phyloP scores from a whole-genome alignment of 2,797 vertebrate species.

The Pseudomugil tenellus region DNA sequence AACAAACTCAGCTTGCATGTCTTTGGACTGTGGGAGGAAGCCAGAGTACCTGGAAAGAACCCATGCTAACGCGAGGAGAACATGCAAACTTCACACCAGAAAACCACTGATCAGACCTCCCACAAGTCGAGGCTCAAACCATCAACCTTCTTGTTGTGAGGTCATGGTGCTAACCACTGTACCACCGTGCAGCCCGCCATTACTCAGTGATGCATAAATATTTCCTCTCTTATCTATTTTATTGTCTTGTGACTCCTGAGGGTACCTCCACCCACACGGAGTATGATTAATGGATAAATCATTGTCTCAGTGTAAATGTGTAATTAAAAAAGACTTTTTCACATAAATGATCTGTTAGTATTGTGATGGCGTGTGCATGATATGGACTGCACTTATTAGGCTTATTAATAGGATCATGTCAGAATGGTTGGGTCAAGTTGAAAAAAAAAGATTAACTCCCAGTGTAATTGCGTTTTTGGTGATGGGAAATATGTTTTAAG shows the following conservation, averaged over 20 bases:
- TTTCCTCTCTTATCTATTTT: slow-evolving; percentile 16
- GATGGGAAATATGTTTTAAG: slow-evolving; percentile 46
- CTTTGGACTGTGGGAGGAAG: too few relatives aligned
- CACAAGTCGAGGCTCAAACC: too few relatives aligned
- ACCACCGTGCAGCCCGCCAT: too few relatives aligned
- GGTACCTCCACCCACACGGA: background rate
- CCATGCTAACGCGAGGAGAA: too few relatives aligned
- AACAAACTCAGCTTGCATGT: too few relatives aligned
- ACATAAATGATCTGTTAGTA: slow-evolving; percentile 47
- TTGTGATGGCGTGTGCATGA: slow-evolving; percentile 24
- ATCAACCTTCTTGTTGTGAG: too few relatives aligned
- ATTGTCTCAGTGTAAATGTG: slow-evolving; percentile 26
- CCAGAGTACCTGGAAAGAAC: too few relatives aligned
- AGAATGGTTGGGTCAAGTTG: slow-evolving; percentile 8
- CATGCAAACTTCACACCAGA: too few relatives aligned
- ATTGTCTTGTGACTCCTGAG: slow-evolving; percentile 2
- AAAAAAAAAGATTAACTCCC: slow-evolving; percentile 5
- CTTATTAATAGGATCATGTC: slow-evolving; percentile 29
- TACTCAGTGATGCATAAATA: background rate
- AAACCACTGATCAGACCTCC: too few relatives aligned
- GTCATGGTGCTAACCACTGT: too few relatives aligned
- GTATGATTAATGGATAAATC: slow-evolving; percentile 32
- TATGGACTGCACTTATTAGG: slow-evolving; percentile 40
- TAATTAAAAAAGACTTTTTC: slow-evolving; percentile 47
- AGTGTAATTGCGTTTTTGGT: slow-evolving; percentile 19